A percentile compares a stretch with the other conserved stretches of the same genome.
Evolutionary conservation across 2,113 vertebrate species (phyloP).

Genomic region (Toxotes jaculatrix): DNA sequence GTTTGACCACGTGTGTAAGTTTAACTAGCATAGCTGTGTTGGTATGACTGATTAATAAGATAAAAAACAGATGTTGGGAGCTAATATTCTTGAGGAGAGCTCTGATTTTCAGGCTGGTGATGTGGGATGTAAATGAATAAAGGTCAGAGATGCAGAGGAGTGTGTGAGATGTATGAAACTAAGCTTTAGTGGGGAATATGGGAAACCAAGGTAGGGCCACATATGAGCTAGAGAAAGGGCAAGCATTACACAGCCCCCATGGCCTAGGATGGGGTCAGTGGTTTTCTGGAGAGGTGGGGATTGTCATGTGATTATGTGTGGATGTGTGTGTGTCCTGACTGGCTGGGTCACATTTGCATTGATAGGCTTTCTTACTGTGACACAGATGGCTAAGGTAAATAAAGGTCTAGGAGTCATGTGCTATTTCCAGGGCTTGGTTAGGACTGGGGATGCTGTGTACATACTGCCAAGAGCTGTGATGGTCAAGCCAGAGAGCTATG

Average conservation of each 20-base stretch:
- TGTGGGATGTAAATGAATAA: not conserved
- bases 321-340: constrained; percentile 38
- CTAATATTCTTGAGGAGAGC: not conserved
- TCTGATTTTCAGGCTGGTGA: not conserved
- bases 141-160: not conserved
- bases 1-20: not conserved
- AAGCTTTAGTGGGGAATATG: not conserved
- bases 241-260: constrained; percentile 1
- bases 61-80: not conserved
- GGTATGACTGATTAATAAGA: not conserved
- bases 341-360: constrained; percentile 42
- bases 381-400: constrained; percentile 71
- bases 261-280: not conserved
- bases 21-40: not conserved
- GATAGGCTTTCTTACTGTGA: constrained; percentile 58
- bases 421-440: constrained; percentile 56
- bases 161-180: not conserved
- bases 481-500: constrained; percentile 59
- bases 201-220: constrained; percentile 23
- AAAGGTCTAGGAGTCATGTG: constrained; percentile 55
- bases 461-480: constrained; percentile 67
- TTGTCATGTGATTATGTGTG: constrained; percentile 21
- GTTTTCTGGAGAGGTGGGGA: constrained; percentile 30
- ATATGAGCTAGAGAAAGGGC: constrained; percentile 27
- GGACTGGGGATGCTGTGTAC: constrained; percentile 43